These are phyloP conservation scores for Eubasilissa regina DNA, from an alignment of 1,140 invertebrate genomes.

Conservation along the genomic window DNA sequence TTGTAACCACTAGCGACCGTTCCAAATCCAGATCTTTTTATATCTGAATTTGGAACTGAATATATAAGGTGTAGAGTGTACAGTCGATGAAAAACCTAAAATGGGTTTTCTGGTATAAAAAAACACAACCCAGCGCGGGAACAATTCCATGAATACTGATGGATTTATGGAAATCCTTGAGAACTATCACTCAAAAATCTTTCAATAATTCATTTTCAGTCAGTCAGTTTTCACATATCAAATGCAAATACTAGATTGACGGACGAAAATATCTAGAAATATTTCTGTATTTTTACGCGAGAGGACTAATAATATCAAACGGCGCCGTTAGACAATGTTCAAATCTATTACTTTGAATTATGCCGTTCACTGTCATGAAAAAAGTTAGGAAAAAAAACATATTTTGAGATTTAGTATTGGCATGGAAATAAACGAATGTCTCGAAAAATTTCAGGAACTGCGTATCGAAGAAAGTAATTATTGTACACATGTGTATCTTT, in stretches of 20 bases:
- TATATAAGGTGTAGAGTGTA: too few species aligned
- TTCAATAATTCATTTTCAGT: conserved; percentile 29
- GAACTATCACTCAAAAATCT: conserved; percentile 14
- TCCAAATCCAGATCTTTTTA: too few species aligned
- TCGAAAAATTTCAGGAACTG: background rate
- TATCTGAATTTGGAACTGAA: too few species aligned
- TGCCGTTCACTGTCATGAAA: too few species aligned
- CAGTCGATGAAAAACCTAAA: conserved; percentile 4
- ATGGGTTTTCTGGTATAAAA: conserved; percentile 8
- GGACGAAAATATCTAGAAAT: background rate
- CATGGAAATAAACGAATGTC: too few species aligned
- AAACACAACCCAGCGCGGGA: background rate
- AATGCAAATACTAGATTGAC: conserved; percentile 7
- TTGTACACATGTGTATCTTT: too few species aligned
- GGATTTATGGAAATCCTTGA: conserved; percentile 15
- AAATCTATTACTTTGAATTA: background rate
- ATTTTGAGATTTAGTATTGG: too few species aligned
- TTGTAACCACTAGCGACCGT: too few species aligned
- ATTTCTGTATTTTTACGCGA: conserved; percentile 13
- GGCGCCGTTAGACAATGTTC: background rate
- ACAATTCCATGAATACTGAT: conserved; percentile 24
- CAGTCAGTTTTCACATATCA: background rate
- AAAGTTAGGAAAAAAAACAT: too few species aligned
- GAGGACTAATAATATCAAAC: background rate
- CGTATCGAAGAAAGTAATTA: background rate